A percentile compares a stretch with the other conserved stretches of the same genome.
These are phyloP conservation scores for Hemithea aestivaria DNA, from an alignment of 2,888 invertebrate genomes.

Conservation along the genomic window DNA sequence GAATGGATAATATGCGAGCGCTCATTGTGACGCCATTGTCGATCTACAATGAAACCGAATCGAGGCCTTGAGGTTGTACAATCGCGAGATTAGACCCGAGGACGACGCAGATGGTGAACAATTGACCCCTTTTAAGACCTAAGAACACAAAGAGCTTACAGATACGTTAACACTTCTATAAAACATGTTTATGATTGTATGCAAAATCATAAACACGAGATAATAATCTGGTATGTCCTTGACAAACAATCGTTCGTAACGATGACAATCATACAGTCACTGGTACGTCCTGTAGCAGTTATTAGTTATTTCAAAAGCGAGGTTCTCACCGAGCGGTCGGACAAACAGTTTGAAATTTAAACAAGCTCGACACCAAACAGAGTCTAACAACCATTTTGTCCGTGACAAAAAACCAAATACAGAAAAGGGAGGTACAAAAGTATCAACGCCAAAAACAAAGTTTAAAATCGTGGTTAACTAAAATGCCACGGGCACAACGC, in stretches of 20 bases:
- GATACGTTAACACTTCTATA: slow-evolving; percentile 24
- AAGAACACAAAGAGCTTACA: slow-evolving; percentile 28
- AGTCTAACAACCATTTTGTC: slow-evolving; percentile 24
- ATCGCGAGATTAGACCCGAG: slow-evolving; percentile 59
- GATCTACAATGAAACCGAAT: slow-evolving; percentile 36
- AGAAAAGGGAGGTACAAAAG: slow-evolving; percentile 35
- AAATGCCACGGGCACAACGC: slow-evolving; percentile 63
- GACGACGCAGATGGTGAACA: slow-evolving; percentile 38
- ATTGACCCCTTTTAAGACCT: slow-evolving; percentile 40
- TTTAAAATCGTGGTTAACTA: slow-evolving; percentile 64
- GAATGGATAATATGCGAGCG: slow-evolving; percentile 71
- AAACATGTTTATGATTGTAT: slow-evolving; percentile 23
- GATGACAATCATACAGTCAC: too few relatives aligned
- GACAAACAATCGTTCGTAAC: slow-evolving; percentile 6
- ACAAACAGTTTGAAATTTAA: slow-evolving; percentile 7
- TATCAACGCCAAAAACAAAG: slow-evolving; percentile 53
- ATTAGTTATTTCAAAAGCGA: too few relatives aligned
- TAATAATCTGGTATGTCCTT: slow-evolving; percentile 7
- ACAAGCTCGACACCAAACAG: slow-evolving; percentile 14
- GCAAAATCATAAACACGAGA: slow-evolving; percentile 16
- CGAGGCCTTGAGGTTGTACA: slow-evolving; percentile 63
- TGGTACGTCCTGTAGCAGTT: too few relatives aligned
- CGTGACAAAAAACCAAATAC: slow-evolving; percentile 21
- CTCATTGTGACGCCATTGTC: slow-evolving; percentile 50
- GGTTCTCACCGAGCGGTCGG: too few relatives aligned